These are phyloP conservation scores for Lasioglossum marginatum DNA, from an alignment of 2,888 invertebrate genomes.

Conservation along the genomic window DNA sequence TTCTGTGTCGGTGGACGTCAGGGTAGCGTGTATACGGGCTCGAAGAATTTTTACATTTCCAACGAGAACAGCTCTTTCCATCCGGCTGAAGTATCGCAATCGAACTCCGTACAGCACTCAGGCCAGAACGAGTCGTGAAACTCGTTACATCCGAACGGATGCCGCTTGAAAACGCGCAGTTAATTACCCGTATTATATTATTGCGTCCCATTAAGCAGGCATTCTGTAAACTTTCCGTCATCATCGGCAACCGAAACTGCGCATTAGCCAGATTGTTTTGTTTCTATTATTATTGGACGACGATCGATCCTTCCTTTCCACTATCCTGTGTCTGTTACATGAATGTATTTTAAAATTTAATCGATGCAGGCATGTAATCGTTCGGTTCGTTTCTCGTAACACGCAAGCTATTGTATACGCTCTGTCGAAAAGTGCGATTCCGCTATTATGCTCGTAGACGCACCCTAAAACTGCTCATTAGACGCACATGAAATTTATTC, in stretches of 20 bases:
- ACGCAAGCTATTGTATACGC: no score
- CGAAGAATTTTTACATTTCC: conserved; percentile 30
- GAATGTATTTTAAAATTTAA: neutral
- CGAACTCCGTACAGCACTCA: conserved; percentile 30
- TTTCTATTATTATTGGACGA: conserved; percentile 76
- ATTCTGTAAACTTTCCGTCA: conserved; percentile 72
- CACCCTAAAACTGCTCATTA: no score
- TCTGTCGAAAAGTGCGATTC: no score
- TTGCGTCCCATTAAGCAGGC: conserved; percentile 71
- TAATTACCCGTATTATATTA: conserved; percentile 77
- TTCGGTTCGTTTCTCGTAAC: no score
- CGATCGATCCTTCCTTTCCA: conserved; percentile 75
- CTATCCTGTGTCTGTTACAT: neutral
- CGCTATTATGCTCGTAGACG: no score
- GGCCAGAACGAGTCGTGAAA: conserved; percentile 31
- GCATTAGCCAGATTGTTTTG: conserved; percentile 74
- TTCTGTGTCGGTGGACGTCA: neutral
- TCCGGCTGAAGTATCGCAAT: conserved; percentile 31
- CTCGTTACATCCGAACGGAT: conserved; percentile 64
- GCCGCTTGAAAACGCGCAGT: conserved; percentile 61
- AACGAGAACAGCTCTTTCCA: conserved; percentile 46
- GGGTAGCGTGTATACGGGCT: neutral
- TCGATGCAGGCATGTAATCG: neutral
- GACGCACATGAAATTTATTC: no score
- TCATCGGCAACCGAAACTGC: conserved; percentile 69